A percentile compares a stretch with the other conserved stretches of the same genome.
Conservation (phyloP, 1,140 invertebrate genomes). For the Bombus cullumanus region DNA sequence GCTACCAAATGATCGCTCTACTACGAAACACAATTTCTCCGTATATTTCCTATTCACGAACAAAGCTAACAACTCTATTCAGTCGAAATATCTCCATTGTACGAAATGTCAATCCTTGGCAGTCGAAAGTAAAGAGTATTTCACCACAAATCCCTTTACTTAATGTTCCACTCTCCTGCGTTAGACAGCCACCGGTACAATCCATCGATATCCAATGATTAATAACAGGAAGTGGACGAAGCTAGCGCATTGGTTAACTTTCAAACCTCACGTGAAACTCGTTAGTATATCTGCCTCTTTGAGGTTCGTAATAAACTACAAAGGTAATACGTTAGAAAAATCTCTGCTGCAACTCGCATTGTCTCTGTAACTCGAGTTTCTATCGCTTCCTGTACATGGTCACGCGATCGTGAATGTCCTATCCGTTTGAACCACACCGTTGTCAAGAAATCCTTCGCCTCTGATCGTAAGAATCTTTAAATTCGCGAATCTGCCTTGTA, state of each 20-base stretch:
- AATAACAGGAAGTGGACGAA: background rate
- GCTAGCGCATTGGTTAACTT: background rate
- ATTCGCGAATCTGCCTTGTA: background rate
- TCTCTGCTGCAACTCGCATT: background rate
- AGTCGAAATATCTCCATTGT: background rate
- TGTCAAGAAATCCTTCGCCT: background rate
- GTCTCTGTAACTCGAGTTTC: slow-evolving; percentile 9
- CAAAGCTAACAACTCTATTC: background rate
- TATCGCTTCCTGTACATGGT: slow-evolving; percentile 16
- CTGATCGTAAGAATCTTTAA: background rate
- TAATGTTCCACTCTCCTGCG: background rate
- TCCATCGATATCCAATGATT: background rate
- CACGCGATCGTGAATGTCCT: slow-evolving; percentile 10
- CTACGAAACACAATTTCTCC: background rate
- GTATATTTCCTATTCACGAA: background rate
- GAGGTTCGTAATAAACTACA: background rate
- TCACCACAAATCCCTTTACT: background rate
- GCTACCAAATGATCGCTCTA: background rate
- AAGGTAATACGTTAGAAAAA: background rate
- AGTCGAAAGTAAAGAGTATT: background rate
- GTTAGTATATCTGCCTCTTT: background rate
- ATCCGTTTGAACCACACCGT: background rate
- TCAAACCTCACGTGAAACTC: background rate
- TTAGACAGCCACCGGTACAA: background rate
- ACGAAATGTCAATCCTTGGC: background rate